Percentiles rank a stretch among this genome's conserved stretches.
These are phyloP conservation scores for Ptycholaimellus sp. DNA, from an alignment of 2,888 invertebrate species.

Conservation along the genomic window DNA sequence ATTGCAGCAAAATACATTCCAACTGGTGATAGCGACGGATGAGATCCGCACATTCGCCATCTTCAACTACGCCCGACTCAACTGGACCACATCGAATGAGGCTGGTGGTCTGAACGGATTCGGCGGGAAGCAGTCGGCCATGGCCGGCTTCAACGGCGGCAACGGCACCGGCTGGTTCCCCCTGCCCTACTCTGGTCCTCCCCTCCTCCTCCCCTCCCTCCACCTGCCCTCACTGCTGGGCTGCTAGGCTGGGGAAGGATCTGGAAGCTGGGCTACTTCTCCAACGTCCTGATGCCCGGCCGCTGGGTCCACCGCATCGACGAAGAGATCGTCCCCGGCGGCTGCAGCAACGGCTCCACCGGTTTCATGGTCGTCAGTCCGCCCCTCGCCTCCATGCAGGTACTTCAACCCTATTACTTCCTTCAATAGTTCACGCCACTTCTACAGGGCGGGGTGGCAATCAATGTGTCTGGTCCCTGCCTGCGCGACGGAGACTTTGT, in stretches of 20 bases:
- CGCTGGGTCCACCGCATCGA: constrained; percentile 76
- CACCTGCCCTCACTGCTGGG: not conserved
- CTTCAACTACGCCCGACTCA: constrained; percentile 67
- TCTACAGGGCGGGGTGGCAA: constrained; percentile 82
- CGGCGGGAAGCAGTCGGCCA: constrained; percentile 14
- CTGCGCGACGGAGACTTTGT: constrained; percentile 50
- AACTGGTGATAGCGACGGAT: constrained; percentile 71
- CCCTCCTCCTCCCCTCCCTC: not conserved
- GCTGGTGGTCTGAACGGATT: constrained; percentile 37
- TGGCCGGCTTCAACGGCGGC: constrained; percentile 66
- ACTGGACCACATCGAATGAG: constrained; percentile 71
- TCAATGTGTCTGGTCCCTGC: constrained; percentile 85
- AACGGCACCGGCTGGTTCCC: constrained; percentile 43
- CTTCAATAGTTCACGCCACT: constrained; percentile 1
- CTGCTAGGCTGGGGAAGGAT: not conserved
- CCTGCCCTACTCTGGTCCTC: constrained; percentile 7
- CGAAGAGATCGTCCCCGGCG: constrained; percentile 67
- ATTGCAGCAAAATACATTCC: constrained; percentile 60
- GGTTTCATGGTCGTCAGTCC: constrained; percentile 5
- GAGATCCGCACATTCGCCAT: constrained; percentile 78
- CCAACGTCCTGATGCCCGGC: constrained; percentile 33
- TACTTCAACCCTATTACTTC: too few relatives aligned
- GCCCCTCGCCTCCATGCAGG: too few relatives aligned
- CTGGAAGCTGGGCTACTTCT: constrained; percentile 12
- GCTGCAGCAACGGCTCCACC: constrained; percentile 37